A percentile compares a stretch with the other conserved stretches of the same genome.
Evolutionary conservation across 2,797 vertebrate genomes (phyloP).

Genomic region (Luscinia luscinia): DNA sequence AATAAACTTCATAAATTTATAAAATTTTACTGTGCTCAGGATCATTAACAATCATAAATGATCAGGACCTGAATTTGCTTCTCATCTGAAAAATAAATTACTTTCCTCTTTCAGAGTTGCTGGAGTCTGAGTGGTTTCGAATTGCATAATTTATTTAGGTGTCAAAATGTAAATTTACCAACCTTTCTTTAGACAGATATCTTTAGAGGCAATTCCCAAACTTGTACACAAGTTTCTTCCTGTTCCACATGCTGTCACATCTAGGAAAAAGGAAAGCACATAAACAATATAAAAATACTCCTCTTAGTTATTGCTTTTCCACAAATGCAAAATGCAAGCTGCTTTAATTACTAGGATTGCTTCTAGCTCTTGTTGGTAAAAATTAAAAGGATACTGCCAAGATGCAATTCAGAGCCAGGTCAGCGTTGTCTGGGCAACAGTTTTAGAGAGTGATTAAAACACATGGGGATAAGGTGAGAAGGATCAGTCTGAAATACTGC

Average conservation of each 20-base stretch:
- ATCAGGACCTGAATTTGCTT: neutral
- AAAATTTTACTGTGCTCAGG: conserved; percentile 1
- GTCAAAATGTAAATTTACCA: neutral
- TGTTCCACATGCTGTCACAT: neutral
- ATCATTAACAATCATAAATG: conserved; percentile 28
- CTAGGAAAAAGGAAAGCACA: neutral
- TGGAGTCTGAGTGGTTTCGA: neutral
- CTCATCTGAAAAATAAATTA: conserved; percentile 13
- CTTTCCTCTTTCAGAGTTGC: neutral
- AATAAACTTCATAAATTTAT: neutral
- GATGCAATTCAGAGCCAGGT: neutral
- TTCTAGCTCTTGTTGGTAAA: neutral
- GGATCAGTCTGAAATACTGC: neutral
- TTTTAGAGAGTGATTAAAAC: neutral
- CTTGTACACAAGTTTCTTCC: neutral
- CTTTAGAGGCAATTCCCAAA: neutral
- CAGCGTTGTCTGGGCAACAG: neutral
- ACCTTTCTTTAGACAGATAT: neutral
- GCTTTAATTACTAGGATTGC: neutral
- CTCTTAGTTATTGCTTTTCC: neutral
- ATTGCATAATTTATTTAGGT: neutral
- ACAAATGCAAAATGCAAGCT: neutral
- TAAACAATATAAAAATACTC: neutral
- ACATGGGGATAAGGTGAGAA: neutral
- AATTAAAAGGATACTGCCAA: neutral